Percentiles rank a stretch among this genome's conserved stretches.
phyloP scores from a whole-genome alignment of 35 echinoderm and acorn worm genomes.

The Apostichopus parvimensis region DNA sequence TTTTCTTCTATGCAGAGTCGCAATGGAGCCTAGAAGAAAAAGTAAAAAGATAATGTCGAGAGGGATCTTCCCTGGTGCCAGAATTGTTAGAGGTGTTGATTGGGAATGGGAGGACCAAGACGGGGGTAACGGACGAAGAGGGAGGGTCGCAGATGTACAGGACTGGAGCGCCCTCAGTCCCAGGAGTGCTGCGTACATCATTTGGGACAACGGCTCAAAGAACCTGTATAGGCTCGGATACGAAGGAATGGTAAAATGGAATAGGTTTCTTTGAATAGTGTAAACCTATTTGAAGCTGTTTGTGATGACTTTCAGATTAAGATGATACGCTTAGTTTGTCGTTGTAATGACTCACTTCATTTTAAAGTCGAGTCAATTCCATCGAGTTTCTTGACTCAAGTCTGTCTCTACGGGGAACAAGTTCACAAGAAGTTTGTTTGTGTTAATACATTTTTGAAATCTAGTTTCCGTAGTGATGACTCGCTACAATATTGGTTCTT shows the following conservation, averaged over 20 bases:
- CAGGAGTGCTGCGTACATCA: conserved; percentile 92
- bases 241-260: conserved; percentile 90
- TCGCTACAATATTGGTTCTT: too few relatives aligned
- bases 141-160: conserved; percentile 92
- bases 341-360: too few relatives aligned
- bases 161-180: conserved; percentile 98
- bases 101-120: conserved; percentile 99
- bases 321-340: too few relatives aligned
- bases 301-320: too few relatives aligned
- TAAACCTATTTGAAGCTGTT: background rate
- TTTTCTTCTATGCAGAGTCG: conserved; percentile 56
- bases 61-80: conserved; percentile 91
- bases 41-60: conserved; percentile 98
- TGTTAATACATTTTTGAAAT: too few relatives aligned
- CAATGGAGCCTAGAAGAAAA: conserved; percentile 90
- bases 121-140: conserved; percentile 87
- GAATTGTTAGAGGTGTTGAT: conserved; percentile 95
- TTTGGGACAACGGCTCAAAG: conserved; percentile 98
- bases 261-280: background rate
- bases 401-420: too few relatives aligned
- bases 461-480: too few relatives aligned
- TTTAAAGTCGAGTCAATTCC: too few relatives aligned
- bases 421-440: too few relatives aligned
- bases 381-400: too few relatives aligned
- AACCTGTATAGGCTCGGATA: conserved; percentile 96